Percentiles rank a stretch among this genome's conserved stretches.
Conservation (phyloP, 2,113 vertebrate species). For the Gasterosteus aculeatus region DNA sequence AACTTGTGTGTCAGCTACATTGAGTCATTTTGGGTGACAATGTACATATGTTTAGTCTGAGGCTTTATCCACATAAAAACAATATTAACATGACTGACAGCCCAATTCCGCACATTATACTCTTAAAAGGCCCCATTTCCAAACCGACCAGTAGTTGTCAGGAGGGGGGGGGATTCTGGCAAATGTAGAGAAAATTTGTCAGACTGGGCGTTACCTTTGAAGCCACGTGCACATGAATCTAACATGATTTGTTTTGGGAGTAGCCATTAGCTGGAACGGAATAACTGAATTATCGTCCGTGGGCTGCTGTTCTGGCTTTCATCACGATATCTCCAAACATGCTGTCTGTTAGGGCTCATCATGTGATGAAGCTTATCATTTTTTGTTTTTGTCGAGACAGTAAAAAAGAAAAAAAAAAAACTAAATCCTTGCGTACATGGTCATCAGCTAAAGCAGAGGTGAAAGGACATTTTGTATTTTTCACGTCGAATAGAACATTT, state of each 20-base stretch:
- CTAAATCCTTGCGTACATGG: too few relatives aligned
- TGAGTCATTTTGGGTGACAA: background rate
- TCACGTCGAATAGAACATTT: too few relatives aligned
- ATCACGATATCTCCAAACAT: background rate
- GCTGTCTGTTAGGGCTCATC: background rate
- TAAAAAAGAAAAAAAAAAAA: background rate
- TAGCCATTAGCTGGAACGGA: background rate
- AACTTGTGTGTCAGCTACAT: background rate
- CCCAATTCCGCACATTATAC: background rate
- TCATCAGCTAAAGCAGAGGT: too few relatives aligned
- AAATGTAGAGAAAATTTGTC: background rate
- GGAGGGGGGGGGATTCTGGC: background rate
- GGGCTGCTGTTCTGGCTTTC: conserved; percentile 33
- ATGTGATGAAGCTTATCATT: background rate
- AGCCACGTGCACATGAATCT: background rate
- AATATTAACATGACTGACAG: background rate
- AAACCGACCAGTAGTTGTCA: background rate
- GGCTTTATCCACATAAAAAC: background rate
- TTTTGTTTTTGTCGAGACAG: background rate
- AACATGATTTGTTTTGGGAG: conserved; percentile 21
- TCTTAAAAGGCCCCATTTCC: background rate
- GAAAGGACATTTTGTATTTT: too few relatives aligned
- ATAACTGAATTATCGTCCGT: conserved; percentile 22
- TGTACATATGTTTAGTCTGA: background rate
- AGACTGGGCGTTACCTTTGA: background rate